phyloP scores from a whole-genome alignment of 2,113 vertebrate species.

The Serilophus lunatus region DNA sequence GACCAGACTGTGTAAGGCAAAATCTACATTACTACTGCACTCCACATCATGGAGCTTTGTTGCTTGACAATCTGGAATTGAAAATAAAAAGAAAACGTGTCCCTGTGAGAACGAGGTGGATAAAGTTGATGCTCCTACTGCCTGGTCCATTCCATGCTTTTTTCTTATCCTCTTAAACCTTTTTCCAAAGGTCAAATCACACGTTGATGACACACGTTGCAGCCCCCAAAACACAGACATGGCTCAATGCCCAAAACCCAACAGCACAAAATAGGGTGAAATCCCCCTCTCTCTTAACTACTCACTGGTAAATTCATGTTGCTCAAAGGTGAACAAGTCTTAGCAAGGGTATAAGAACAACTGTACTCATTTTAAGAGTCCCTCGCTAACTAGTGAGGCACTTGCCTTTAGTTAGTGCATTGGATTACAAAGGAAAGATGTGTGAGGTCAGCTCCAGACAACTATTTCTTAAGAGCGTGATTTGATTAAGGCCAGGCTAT shows the following conservation, averaged over 20 bases:
- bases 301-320: not conserved
- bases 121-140: not conserved
- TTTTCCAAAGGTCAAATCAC: not conserved
- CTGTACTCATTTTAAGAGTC: not conserved
- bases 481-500: not conserved
- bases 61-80: not conserved
- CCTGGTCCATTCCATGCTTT: not conserved
- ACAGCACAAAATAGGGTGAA: not conserved
- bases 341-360: not conserved
- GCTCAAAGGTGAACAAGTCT: not conserved
- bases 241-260: not conserved
- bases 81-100: not conserved
- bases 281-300: not conserved
- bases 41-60: not conserved
- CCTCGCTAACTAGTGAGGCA: not conserved
- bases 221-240: rapidly evolving
- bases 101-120: not conserved
- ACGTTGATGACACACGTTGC: too few species aligned
- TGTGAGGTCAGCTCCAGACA: not conserved
- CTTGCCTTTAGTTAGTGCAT: not conserved
- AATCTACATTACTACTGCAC: not conserved
- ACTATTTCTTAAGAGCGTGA: not conserved
- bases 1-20: not conserved
- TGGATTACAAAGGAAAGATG: not conserved
- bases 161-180: not conserved